Base-by-base conservation (phyloP, 2,797 vertebrate genomes). In the Eleutherodactylus coqui region DNA sequence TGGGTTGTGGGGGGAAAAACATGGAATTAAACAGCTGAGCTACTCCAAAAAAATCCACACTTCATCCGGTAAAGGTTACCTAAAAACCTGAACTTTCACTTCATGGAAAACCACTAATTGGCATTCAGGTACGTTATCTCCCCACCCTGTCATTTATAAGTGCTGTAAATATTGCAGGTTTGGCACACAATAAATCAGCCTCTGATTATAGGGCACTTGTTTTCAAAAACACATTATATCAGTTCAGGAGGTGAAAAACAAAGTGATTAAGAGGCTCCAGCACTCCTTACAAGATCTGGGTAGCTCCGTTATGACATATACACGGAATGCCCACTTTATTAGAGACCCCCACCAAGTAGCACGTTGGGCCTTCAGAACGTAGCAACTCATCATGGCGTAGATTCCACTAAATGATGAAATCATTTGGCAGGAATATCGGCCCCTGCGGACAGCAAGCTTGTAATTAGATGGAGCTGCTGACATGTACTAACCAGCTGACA, bases 161-260 rank as follows among this genome's bases (percentile, higher is more conserved):
- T 49, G 81, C 83, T 60, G 64, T 58, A 80, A 81, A 84, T 75
- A 84, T n/a, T 27, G 24, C 58, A 69, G 79, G 45, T n/a, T 64
- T 75, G 86, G 76, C 82, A 69, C 11, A n/a, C 43, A 49, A 77
- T 78, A 53, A 72, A 62, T 29, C 62, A 9, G 6, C 45, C 45
- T 24, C 69, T 73, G 70, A 83, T 62, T 53, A 79, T 29, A 53
- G 38, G 11, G 17, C 34, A 62, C 32, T 49, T 84, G 45, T 38
- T 38, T 55, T 51, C 34, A 53, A 36, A 36, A 79, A 78, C 41
- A 80, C 75, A 75, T 62, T 29, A 60, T n/a, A 79, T 32, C 16
- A 29, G 36, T 51, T 69, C 38, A 45, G 51, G 17, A 76, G 27
- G 38, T 75, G 82, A 75, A 83, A 83, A 75, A 83, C 82, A 83